Percentiles rank a stretch among this genome's conserved stretches.
phyloP scores from a whole-genome alignment of 2,888 invertebrate genomes.

The Timandra comae region DNA sequence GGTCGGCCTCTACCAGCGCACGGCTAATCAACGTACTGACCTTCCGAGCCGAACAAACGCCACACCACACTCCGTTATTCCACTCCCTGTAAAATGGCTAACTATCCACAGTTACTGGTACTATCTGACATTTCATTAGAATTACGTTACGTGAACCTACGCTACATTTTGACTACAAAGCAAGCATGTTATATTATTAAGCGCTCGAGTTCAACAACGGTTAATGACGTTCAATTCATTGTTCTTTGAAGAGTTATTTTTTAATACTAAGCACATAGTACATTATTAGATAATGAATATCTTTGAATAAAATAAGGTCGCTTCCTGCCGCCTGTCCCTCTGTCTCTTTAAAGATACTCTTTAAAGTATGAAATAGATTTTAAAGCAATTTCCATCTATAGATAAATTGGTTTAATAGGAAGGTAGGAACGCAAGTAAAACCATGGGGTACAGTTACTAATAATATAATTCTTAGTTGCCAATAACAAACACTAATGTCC shows the following conservation, averaged over 20 bases:
- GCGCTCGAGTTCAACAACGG: constrained; percentile 1
- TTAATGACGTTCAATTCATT: background rate
- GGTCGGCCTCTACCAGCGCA: constrained; percentile 72
- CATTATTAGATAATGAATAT: too few species aligned
- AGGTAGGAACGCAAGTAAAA: too few species aligned
- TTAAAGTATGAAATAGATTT: too few species aligned
- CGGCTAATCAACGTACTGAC: constrained; percentile 74
- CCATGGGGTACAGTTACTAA: too few species aligned
- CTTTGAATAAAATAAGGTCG: too few species aligned
- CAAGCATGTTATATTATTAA: too few species aligned
- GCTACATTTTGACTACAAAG: constrained; percentile 13
- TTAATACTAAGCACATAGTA: background rate
- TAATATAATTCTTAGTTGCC: too few species aligned
- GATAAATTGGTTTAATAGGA: too few species aligned
- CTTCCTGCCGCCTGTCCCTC: too few species aligned
- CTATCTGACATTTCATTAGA: constrained; percentile 25
- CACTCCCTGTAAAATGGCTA: constrained; percentile 36
- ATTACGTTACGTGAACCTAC: constrained; percentile 11
- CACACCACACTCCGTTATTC: constrained; percentile 36
- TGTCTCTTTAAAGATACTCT: too few species aligned
- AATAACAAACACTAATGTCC: too few species aligned
- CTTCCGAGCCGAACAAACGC: constrained; percentile 67
- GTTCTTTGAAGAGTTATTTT: background rate
- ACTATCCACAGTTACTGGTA: constrained; percentile 24
- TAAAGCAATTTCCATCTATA: too few species aligned